A percentile compares a stretch with the other conserved stretches of the same genome.
These are phyloP conservation scores for Anableps anableps DNA, from an alignment of 2,797 vertebrate genomes.

Conservation along the genomic window DNA sequence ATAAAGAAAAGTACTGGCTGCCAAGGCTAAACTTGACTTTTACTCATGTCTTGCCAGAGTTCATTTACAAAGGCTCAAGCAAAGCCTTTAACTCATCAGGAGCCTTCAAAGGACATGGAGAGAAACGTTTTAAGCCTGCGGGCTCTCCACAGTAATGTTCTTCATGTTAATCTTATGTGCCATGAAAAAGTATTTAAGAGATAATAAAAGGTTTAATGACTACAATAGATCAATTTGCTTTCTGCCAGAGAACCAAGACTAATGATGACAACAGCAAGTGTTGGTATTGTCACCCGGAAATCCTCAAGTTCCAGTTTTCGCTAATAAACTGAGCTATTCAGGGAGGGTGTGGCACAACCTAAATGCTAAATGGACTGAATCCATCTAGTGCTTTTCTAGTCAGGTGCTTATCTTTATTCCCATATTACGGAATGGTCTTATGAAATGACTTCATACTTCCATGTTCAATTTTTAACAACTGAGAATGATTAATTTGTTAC, in stretches of 20 bases:
- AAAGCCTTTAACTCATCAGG: conserved; percentile 39
- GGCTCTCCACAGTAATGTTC: conserved; percentile 5
- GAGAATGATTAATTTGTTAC: no score
- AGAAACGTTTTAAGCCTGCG: conserved; percentile 37
- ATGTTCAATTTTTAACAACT: no score
- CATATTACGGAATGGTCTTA: no score
- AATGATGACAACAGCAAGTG: conserved; percentile 21
- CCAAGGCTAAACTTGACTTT: conserved; percentile 58
- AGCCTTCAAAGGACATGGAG: conserved; percentile 29
- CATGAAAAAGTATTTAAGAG: not conserved
- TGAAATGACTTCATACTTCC: no score
- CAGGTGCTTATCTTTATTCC: no score
- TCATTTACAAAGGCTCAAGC: conserved; percentile 54
- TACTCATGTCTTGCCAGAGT: conserved; percentile 67
- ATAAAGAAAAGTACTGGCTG: conserved; percentile 42
- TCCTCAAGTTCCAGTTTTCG: conserved; percentile 7
- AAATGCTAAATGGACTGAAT: not conserved
- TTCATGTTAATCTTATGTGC: conserved; percentile 9
- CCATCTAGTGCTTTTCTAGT: not conserved
- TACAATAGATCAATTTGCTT: conserved; percentile 27
- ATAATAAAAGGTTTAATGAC: not conserved
- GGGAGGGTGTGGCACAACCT: not conserved
- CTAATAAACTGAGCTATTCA: not conserved
- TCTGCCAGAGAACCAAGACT: conserved; percentile 1
- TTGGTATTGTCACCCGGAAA: conserved; percentile 8